Base-by-base conservation (phyloP, 2,797 vertebrate genomes). In the Peromyscus eremicus region DNA sequence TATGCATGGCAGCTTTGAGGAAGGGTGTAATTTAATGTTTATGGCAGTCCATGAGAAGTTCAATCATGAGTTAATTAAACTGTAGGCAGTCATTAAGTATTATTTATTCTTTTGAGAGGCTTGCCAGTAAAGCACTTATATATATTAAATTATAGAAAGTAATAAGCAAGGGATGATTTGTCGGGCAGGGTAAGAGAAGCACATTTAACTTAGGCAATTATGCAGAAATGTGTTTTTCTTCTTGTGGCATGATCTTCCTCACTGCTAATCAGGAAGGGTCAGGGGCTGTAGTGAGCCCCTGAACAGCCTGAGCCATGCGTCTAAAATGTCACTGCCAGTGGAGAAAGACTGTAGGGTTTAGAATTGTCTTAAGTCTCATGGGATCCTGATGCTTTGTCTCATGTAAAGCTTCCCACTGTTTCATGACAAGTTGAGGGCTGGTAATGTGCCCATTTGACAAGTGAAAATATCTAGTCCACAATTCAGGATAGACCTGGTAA, bases 61-160 rank as follows among this genome's bases (percentile, higher is more conserved):
- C 98, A 98, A 91, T 96, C 97, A 98, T 96, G 92, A 98, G 98
- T 98, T 98, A 98, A 98, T 98, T 98, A 98, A 98, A 98, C 86
- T 97, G 94, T 92, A 98, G 97, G 94, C 97, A 98, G 95, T 97
- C 97, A 98, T 98, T 97, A 98, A 98, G 92, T 98, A 83, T 98
- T 98, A 97, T 97, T 98, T 98, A 96, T 97, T 94, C 82, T 93
- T 98, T 97, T 57, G 57, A 96, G 96, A 97, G 96, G 97, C 97
- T 97, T 98, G 98, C 98, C 98, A 98, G 5, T 98, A 62, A 98
- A 97, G 93, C 94, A 97, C 98, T 98, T 98, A 97, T 76, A 93
- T 97, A 66, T 95, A 97, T 97, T 97, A 95, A 98, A 98, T 98
- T 98, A 97, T 95, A 46, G 43, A 81, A 97, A 98, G 98, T 97